Evolutionary conservation across 1,140 invertebrate species (phyloP).

Genomic region (Apolygus lucorum): DNA sequence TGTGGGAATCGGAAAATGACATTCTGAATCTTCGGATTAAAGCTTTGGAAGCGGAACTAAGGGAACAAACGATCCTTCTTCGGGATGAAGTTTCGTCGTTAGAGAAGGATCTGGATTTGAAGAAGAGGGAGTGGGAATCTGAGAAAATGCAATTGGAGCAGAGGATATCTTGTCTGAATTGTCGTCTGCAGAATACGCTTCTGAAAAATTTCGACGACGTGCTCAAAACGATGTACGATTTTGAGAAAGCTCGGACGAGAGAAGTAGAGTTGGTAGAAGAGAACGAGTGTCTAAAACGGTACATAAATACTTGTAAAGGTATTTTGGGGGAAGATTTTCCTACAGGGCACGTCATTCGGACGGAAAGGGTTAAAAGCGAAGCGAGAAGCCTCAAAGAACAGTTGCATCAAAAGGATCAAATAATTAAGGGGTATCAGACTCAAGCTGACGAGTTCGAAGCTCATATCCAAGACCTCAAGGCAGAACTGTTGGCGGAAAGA

Average conservation of each 20-base stretch:
- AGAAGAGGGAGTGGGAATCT: conserved; percentile 17
- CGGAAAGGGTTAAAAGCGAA: background rate
- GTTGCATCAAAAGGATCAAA: conserved; percentile 4
- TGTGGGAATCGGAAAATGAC: conserved; percentile 16
- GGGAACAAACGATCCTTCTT: conserved; percentile 21
- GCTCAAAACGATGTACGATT: conserved; percentile 7
- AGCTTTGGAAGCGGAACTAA: conserved; percentile 20
- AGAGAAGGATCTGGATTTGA: conserved; percentile 23
- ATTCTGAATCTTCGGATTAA: conserved; percentile 17
- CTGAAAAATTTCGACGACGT: conserved; percentile 19
- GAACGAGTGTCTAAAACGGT: conserved; percentile 21
- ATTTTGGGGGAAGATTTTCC: conserved; percentile 24
- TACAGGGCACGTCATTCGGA: background rate
- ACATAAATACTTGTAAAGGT: conserved; percentile 19
- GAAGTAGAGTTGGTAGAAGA: conserved; percentile 25
- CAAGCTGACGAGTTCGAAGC: background rate
- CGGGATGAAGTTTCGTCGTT: conserved; percentile 25
- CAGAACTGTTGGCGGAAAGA: background rate
- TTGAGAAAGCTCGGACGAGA: conserved; percentile 12
- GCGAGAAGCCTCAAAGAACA: conserved; percentile 14
- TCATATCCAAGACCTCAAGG: conserved; percentile 4
- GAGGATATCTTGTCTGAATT: conserved; percentile 23
- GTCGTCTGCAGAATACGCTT: conserved; percentile 15
- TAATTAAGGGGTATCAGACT: background rate
- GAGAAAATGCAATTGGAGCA: conserved; percentile 19